Conservation (phyloP, 1,140 invertebrate genomes). For the Geopemphigus sp. region DNA sequence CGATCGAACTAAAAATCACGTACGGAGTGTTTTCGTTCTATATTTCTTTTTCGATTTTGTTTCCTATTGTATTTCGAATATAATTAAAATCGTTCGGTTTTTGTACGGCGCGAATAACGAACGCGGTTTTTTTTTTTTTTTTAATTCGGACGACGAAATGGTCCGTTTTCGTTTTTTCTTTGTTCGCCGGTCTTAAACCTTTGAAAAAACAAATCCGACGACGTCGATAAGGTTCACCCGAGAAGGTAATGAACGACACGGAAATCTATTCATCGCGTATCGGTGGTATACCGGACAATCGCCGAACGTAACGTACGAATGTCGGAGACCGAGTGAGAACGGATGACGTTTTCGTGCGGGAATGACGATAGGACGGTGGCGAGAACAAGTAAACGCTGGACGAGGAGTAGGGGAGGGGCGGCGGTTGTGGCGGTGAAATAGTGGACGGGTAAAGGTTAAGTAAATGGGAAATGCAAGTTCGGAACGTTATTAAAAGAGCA, state of each 20-base stretch:
- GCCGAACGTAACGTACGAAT: neutral
- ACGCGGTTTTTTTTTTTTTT: no score
- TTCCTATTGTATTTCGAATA: neutral
- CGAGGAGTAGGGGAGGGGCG: no score
- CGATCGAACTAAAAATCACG: neutral
- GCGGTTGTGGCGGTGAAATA: neutral
- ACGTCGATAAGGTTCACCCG: neutral
- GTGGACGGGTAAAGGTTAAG: neutral
- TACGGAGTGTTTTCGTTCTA: neutral
- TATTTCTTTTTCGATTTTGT: no score
- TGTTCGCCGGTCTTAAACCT: no score
- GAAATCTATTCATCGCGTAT: no score
- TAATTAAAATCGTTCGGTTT: neutral
- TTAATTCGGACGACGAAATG: no score
- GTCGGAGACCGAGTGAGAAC: neutral
- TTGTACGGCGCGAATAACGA: no score
- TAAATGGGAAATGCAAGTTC: neutral
- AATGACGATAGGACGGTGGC: no score
- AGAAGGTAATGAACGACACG: neutral
- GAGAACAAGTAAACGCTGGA: no score
- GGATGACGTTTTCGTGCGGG: neutral
- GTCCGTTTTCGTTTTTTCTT: no score
- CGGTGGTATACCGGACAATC: no score
- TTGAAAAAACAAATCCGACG: no score
- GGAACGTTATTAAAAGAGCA: slow-evolving; percentile 32